Conservation (phyloP, 1,140 invertebrate genomes). For the Mya arenaria region DNA sequence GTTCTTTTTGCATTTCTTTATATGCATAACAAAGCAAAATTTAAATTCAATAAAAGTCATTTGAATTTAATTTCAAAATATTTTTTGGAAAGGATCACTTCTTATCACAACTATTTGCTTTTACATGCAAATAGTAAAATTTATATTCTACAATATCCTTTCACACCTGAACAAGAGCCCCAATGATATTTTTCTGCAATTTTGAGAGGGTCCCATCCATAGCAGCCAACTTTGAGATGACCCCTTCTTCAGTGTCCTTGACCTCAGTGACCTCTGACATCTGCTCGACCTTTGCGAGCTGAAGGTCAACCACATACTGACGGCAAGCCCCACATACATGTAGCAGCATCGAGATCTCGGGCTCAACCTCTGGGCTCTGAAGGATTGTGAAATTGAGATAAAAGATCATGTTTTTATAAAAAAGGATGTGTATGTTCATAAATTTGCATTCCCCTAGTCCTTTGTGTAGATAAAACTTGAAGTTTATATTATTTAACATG, state of each 20-base stretch:
- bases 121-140: neutral
- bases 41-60: neutral
- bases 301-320: slow-evolving; percentile 60
- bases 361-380: slow-evolving; percentile 73
- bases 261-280: slow-evolving; percentile 17
- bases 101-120: neutral
- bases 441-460: neutral
- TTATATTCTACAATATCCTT: neutral
- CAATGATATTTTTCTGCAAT: slow-evolving; percentile 12
- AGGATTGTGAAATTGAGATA: slow-evolving; percentile 25
- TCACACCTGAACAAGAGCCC: neutral
- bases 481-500: neutral
- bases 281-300: slow-evolving; percentile 52
- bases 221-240: slow-evolving; percentile 38
- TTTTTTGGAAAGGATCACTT: neutral
- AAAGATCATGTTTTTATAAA: neutral
- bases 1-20: neutral
- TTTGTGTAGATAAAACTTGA: neutral
- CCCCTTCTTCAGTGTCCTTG: slow-evolving; percentile 25
- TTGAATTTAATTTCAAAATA: neutral
- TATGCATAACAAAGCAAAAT: neutral
- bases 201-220: slow-evolving; percentile 33
- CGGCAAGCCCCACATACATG: slow-evolving; percentile 67
- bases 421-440: neutral
- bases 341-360: slow-evolving; percentile 70